Conservation (phyloP, 2,888 invertebrate genomes). For the Criorhina ranunculi region DNA sequence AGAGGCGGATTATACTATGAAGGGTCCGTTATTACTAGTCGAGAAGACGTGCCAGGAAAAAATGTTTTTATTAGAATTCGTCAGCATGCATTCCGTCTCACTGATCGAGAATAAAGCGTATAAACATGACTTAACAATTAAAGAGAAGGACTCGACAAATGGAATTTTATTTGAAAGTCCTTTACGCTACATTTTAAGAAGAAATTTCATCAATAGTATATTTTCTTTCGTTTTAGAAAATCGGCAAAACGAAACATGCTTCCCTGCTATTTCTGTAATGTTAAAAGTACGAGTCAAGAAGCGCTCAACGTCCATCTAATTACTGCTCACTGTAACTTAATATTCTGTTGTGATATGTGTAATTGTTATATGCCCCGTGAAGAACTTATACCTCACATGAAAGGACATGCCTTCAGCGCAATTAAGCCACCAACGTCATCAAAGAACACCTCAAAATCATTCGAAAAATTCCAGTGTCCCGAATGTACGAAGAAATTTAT, state of each 20-base stretch:
- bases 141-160: too few relatives aligned
- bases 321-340: constrained; percentile 81
- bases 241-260: not conserved
- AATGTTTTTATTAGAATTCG: too few relatives aligned
- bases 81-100: too few relatives aligned
- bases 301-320: constrained; percentile 81
- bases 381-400: constrained; percentile 84
- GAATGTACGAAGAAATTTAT: constrained; percentile 65
- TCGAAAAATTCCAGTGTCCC: constrained; percentile 46
- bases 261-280: constrained; percentile 47
- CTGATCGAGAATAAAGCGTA: too few relatives aligned
- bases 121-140: too few relatives aligned
- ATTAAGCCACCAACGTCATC: not conserved
- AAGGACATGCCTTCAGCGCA: constrained; percentile 81
- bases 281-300: not conserved
- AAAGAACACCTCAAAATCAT: not conserved
- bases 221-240: constrained; percentile 28
- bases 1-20: too few relatives aligned
- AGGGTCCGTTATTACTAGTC: too few relatives aligned
- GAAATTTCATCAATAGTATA: not conserved
- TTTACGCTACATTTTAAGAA: too few relatives aligned
- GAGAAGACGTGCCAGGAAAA: too few relatives aligned
- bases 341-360: constrained; percentile 85
- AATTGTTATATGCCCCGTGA: constrained; percentile 82
- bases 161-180: too few relatives aligned